phyloP scores from a whole-genome alignment of 2,113 vertebrate genomes.

The Cichladusa arquata region DNA sequence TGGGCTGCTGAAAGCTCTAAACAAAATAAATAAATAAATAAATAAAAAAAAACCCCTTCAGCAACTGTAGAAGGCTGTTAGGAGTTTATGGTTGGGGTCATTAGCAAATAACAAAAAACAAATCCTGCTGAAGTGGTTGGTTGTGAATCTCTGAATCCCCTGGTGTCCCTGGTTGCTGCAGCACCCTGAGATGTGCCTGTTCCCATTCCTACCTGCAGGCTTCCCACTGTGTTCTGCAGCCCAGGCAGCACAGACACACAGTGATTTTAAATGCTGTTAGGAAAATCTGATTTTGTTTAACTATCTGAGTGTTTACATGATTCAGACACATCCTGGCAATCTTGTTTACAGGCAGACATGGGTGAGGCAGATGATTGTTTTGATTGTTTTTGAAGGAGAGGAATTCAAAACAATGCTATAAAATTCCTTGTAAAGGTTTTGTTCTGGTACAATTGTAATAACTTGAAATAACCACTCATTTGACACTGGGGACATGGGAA shows the following conservation, averaged over 20 bases:
- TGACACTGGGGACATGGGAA: neutral
- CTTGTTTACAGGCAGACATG: accelerated
- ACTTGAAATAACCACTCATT: neutral
- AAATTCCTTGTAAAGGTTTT: neutral
- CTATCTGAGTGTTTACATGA: neutral
- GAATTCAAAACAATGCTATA: neutral
- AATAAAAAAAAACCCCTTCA: neutral
- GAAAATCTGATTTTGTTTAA: neutral
- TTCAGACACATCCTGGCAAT: neutral
- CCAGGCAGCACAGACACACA: neutral
- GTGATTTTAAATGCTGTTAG: neutral
- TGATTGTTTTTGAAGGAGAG: neutral
- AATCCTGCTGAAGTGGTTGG: neutral
- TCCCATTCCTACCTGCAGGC: neutral
- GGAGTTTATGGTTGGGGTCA: neutral
- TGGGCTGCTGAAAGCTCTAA: neutral
- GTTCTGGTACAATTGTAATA: neutral
- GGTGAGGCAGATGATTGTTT: neutral
- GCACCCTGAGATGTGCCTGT: neutral
- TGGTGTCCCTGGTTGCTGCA: accelerated
- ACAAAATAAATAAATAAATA: neutral
- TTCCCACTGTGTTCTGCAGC: neutral
- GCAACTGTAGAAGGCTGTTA: neutral
- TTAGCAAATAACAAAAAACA: neutral
- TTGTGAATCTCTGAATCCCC: neutral